Evolutionary conservation across 1,140 invertebrate species (phyloP), one percentile per base, ranked within the genome.

Genomic region (Drosophila navojoa): DNA sequence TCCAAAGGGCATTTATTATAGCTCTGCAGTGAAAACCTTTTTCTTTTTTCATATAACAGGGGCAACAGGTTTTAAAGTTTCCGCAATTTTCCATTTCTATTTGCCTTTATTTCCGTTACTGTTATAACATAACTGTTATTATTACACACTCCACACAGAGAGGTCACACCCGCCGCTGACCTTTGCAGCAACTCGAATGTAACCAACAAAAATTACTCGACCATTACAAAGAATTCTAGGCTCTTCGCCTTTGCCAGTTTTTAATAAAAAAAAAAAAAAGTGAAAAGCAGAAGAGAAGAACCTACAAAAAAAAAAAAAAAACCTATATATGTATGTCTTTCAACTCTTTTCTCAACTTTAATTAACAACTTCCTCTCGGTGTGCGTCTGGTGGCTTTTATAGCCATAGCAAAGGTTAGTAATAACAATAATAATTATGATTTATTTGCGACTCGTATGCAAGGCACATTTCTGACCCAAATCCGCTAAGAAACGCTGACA

Each of bases 381-480:
- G n/a, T 44, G 61, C 52, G 49, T 59, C 27, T 60, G 29, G 61
- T 58, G 47, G 60, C 77, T 78, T 78, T 87, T 77, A 76, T 76
- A 71, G 72, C 69, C 69, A 49, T 54, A 16, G 68, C 78, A 79
- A 87, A 87, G 76, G 76, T 38, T 53, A 9, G 9, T 47, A 73
- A 87, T 87, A 79, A 86, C 85, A 74, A 80, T 75, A 38, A 61
- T 72, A 40, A 49, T 72, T 55, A 63, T 74, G 58, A 74, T 69
- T 68, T 86, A 81, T 70, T 78, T 71, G n/a, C 35, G 15, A 16
- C 82, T 87, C 60, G 63, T 74, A 87, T 82, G 69, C 84, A 64
- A 53, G 76, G 69, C 82, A 82, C 84, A 89, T 71, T 79, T 38
- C 35, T 82, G 82, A 87, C 84, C 82, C 82, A 89, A 89, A 77